Conservation (phyloP, 2,113 vertebrate genomes). For the Callipepla californica region DNA sequence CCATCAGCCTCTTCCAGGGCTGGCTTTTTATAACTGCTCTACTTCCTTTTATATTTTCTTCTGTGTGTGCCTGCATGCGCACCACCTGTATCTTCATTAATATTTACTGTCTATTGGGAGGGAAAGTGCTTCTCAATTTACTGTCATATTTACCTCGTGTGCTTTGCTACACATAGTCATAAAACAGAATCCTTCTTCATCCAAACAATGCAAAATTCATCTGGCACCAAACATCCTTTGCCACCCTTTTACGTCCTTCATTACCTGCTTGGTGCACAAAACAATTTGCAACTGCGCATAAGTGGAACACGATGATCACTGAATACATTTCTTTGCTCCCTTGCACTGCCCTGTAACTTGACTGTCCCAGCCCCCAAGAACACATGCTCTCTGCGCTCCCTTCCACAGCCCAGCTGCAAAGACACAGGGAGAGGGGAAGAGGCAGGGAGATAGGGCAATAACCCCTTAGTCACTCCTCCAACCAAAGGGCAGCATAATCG, state of each 20-base stretch:
- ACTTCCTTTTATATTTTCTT: constrained; percentile 57
- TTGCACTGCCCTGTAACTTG: background rate
- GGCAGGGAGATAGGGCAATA: background rate
- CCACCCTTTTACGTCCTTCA: accelerated
- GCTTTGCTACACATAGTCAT: constrained; percentile 43
- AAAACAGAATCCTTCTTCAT: constrained; percentile 20
- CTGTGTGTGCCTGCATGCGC: accelerated
- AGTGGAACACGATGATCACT: background rate
- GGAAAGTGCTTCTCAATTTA: constrained; percentile 39
- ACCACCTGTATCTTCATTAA: constrained; percentile 57
- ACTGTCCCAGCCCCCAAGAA: background rate
- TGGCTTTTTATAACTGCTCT: constrained; percentile 73
- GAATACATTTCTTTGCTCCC: background rate
- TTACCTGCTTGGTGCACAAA: background rate
- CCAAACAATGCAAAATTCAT: constrained; percentile 13
- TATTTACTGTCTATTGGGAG: constrained; percentile 61
- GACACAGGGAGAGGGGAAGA: accelerated
- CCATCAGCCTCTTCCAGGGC: constrained; percentile 54
- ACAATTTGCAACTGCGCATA: constrained; percentile 1
- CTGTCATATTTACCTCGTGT: constrained; percentile 53
- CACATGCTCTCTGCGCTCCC: accelerated
- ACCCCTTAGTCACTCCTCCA: background rate
- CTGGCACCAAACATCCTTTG: constrained; percentile 16
- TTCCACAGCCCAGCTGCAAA: accelerated
- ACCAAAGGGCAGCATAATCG: accelerated